phyloP scores from a whole-genome alignment of 1,140 invertebrate species.

The Formica exsecta region DNA sequence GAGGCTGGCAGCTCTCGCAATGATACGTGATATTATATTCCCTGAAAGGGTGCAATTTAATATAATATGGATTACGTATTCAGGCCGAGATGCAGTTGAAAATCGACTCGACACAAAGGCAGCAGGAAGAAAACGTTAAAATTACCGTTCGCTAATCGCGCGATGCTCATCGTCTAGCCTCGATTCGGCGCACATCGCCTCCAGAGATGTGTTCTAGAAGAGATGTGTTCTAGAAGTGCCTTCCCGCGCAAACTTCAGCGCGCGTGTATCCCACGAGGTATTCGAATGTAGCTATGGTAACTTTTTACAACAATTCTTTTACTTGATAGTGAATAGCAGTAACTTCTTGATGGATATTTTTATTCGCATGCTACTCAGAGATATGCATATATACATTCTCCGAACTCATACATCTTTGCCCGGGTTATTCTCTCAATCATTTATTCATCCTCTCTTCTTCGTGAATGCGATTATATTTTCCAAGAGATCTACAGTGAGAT shows the following conservation, averaged over 20 bases:
- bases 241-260: no score
- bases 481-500: constrained; percentile 8
- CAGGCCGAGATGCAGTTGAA: not conserved
- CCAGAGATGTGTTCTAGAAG: no score
- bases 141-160: constrained; percentile 47
- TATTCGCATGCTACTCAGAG: not conserved
- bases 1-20: not conserved
- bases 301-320: not conserved
- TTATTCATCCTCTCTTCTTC: constrained; percentile 42
- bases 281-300: not conserved
- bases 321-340: not conserved
- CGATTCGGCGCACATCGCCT: not conserved
- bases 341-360: constrained; percentile 6
- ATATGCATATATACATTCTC: not conserved
- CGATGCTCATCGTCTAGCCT: not conserved
- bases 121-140: constrained; percentile 41
- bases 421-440: constrained; percentile 12
- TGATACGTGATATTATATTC: not conserved
- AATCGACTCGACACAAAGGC: constrained; percentile 22
- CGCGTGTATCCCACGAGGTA: no score
- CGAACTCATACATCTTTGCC: not conserved
- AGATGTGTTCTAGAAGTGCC: no score
- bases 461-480: constrained; percentile 37
- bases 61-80: not conserved
- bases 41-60: not conserved